phyloP scores from a whole-genome alignment of 2,113 vertebrate species.

The Tretioscincus oriximinensis region DNA sequence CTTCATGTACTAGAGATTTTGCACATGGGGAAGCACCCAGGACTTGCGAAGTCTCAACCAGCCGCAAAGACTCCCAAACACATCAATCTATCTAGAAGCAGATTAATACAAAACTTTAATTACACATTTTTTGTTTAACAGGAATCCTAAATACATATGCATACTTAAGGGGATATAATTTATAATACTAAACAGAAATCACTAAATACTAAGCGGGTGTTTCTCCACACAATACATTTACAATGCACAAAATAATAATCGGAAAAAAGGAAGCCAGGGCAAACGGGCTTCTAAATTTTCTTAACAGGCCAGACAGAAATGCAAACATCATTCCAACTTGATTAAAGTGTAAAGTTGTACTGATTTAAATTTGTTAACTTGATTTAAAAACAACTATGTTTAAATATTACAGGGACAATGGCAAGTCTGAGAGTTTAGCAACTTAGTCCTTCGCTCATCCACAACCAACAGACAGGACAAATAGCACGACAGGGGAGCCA shows the following conservation, averaged over 20 bases:
- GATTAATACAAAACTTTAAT: constrained; percentile 63
- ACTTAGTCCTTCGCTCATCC: constrained; percentile 69
- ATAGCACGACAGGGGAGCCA: constrained; percentile 47
- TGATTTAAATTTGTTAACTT: constrained; percentile 73
- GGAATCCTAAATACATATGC: constrained; percentile 57
- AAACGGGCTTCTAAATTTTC: constrained; percentile 32
- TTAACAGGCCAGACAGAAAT: constrained; percentile 53
- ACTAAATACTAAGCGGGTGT: constrained; percentile 58
- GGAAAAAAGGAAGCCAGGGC: constrained; percentile 21
- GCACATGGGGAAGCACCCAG: not conserved
- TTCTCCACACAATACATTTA: constrained; percentile 65
- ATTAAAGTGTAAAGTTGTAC: constrained; percentile 69
- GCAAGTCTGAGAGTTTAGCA: constrained; percentile 57
- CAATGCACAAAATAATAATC: constrained; percentile 56
- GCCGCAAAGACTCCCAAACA: constrained; percentile 51
- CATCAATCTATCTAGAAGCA: constrained; percentile 48
- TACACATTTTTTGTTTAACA: constrained; percentile 54
- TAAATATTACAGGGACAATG: constrained; percentile 67
- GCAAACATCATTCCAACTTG: constrained; percentile 55
- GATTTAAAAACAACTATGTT: constrained; percentile 68
- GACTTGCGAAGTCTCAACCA: constrained; percentile 37
- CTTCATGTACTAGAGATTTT: no score
- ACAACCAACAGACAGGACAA: constrained; percentile 67
- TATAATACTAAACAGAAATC: constrained; percentile 61
- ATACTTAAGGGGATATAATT: constrained; percentile 67